Base-by-base conservation (phyloP, 2,797 vertebrate genomes). In the Chrysolophus pictus region DNA sequence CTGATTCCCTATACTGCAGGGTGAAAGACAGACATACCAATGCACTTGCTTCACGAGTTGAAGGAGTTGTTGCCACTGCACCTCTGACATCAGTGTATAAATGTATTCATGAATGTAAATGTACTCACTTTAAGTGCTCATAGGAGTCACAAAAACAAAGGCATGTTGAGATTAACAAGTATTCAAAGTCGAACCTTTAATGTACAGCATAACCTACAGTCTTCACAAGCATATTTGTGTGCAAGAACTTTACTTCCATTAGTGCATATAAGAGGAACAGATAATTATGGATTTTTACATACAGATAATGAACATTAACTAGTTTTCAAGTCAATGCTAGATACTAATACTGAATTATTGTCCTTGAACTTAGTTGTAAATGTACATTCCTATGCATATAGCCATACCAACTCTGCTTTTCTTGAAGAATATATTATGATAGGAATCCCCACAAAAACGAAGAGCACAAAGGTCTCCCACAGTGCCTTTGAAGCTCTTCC, bases 401-500 rank as follows among this genome's bases (percentile, higher is more conserved):
- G 33, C 29, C 29, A 44, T 31, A 69, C 10, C 24, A 65, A 60
- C 31, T 55, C 35, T 37, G 21, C 18, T 88, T 63, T 23, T 41
- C 42, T 59, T 67, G n/a, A 92, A 88, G 58, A 94, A 79, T 47
- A 15, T 15, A 29, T 67, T 68, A 28, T 37, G 51, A 84, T 31
- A 84, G 26, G 53, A 62, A 88, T 67, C 39, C 47, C 47, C 39
- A 24, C 60, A 76, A 82, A 75, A 84, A 29, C 37, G 31, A 33
- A 1, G 6, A 53, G 23, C 68, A 84, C 56, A 84, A 85, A 90
- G 29, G 74, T 93, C 62, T 95, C 86, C 67, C 47, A 63, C n/a
- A 21, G 86, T 58, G 67, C 39, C 63, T 95, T 91, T 93, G 80
- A 96, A 87, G 73, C 67, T 28, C 60, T 88, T 87, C 74, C 47